These are phyloP conservation scores for Antechinus flavipes DNA, from an alignment of 2,113 vertebrate species.

Conservation along the genomic window DNA sequence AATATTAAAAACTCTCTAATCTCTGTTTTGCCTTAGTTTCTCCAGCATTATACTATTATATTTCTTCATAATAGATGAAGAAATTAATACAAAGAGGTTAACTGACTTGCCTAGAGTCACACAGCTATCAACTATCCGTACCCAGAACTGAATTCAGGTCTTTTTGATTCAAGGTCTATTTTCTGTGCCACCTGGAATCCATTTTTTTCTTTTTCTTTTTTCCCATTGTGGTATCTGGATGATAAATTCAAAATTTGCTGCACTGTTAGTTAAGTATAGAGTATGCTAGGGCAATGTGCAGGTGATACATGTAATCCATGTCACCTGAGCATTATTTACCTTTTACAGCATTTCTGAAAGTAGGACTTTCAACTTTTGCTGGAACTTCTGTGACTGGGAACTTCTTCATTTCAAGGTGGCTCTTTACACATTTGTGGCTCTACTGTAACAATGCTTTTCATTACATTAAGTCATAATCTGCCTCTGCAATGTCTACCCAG, in stretches of 20 bases:
- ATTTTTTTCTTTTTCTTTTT: background rate
- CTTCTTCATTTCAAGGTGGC: background rate
- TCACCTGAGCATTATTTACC: background rate
- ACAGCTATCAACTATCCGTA: background rate
- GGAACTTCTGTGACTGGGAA: background rate
- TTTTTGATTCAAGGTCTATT: background rate
- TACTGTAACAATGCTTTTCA: background rate
- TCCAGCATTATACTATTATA: no score
- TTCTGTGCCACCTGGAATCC: background rate
- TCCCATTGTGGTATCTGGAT: background rate
- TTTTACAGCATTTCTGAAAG: background rate
- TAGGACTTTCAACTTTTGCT: background rate
- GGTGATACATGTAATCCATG: background rate
- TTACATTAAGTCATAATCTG: background rate
- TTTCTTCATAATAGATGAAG: background rate
- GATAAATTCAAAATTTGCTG: background rate
- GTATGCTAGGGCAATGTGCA: background rate
- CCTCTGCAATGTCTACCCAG: background rate
- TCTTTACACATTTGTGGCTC: background rate
- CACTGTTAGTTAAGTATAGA: background rate
- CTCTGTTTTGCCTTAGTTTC: no score
- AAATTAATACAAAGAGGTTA: background rate
- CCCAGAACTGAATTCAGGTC: background rate
- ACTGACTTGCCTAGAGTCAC: background rate
- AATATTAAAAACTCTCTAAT: no score